Evolutionary conservation across 2,888 invertebrate species (phyloP), one percentile per base, ranked within the genome.

Genomic region (Cosmorhoe ocellata): DNA sequence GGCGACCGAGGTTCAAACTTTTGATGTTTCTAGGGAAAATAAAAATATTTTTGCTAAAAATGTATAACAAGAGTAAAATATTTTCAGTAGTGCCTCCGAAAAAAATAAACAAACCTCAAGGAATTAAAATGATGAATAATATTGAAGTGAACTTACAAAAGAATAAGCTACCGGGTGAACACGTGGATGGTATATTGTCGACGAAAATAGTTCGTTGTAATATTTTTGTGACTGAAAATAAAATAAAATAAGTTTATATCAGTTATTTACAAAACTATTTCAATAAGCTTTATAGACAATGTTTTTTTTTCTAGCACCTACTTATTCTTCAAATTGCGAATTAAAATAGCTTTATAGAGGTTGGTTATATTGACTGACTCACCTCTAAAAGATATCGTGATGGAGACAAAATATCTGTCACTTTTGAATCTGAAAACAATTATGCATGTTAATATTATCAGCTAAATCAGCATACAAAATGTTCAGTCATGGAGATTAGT

Each of bases 301-400:
- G 18, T 18, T 18, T 18, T 18, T 18, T 18, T 18, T 12, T 26
- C 1, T 0, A 9, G 10, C 22, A 3, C n/a, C n/a, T n/a, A n/a
- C n/a, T n/a, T n/a, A n/a, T n/a, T n/a, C n/a, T n/a, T n/a, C n/a
- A n/a, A n/a, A n/a, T n/a, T n/a, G n/a, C n/a, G n/a, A n/a, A n/a
- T n/a, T n/a, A n/a, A n/a, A n/a, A n/a, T n/a, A n/a, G n/a, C n/a
- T n/a, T n/a, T n/a, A n/a, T n/a, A n/a, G n/a, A n/a, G n/a, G n/a
- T n/a, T n/a, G n/a, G n/a, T n/a, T n/a, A n/a, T n/a, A n/a, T n/a
- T n/a, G n/a, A n/a, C n/a, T n/a, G 4, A 45, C 68, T 68, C 56
- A 84, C 84, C 71, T 84, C 81, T 13, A 84, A 47, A 27, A 84
- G 72, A 67, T 83, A 84, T 9, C 80, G 66, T 0, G 76, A 74